Percentiles rank a stretch among this genome's conserved stretches.
Evolutionary conservation across 64 coral and sea anemone species (phyloP).

Genomic region (Pocillopora verrucosa): DNA sequence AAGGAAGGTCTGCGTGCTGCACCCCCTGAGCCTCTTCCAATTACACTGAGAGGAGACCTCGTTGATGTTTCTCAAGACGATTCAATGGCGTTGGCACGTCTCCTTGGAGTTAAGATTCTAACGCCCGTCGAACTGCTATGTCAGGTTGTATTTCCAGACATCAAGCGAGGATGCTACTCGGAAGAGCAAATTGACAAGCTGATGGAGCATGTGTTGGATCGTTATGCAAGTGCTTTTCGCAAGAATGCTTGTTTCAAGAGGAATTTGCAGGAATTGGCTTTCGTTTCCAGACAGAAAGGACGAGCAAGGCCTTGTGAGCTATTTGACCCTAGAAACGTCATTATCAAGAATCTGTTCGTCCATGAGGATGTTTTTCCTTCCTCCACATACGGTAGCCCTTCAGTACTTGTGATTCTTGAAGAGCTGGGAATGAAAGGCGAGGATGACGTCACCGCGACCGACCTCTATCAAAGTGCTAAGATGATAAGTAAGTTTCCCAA

Average conservation of each 20-base stretch:
- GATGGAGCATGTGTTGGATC: constrained; percentile 50
- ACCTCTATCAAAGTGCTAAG: constrained; percentile 51
- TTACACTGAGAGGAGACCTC: constrained; percentile 4
- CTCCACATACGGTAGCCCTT: neutral
- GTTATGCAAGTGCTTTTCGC: constrained; percentile 12
- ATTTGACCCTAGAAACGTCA: neutral
- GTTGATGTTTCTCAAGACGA: constrained; percentile 36
- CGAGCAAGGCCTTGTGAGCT: neutral
- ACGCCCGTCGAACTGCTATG: constrained; percentile 28
- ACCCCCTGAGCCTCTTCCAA: constrained; percentile 29
- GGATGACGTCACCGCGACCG: constrained; percentile 11
- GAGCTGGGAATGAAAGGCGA: constrained; percentile 46
- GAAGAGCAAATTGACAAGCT: constrained; percentile 40
- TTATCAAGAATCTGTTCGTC: constrained; percentile 7
- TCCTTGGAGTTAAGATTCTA: constrained; percentile 31
- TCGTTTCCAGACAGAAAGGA: neutral
- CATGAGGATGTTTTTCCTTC: constrained; percentile 29
- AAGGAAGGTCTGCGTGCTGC: constrained; percentile 35
- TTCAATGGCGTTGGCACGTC: constrained; percentile 8
- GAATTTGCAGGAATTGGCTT: neutral
- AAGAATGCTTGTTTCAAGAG: constrained; percentile 11
- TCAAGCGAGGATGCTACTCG: constrained; percentile 11
- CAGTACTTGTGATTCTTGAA: constrained; percentile 1
- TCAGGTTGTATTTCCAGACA: constrained; percentile 25
- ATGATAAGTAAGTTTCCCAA: constrained; percentile 22